Evolutionary conservation across 2,888 invertebrate genomes (phyloP).

Genomic region (Halictus quadricinctus): DNA sequence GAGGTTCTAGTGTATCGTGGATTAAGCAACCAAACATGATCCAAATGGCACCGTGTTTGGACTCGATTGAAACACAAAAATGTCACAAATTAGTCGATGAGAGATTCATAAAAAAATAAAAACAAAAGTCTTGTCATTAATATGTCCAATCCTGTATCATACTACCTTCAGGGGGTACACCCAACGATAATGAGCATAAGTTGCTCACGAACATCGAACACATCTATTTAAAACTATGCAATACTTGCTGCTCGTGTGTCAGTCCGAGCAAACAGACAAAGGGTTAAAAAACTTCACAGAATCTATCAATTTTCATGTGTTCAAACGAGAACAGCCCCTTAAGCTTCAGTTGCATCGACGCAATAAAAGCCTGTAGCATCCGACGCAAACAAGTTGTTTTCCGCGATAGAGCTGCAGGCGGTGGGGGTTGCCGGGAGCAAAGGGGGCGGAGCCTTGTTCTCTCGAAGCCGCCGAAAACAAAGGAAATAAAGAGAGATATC

Average conservation of each 20-base stretch:
- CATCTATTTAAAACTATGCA: not conserved
- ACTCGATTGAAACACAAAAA: no score
- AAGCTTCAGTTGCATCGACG: not conserved
- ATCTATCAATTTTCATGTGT: not conserved
- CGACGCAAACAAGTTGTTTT: constrained; percentile 10
- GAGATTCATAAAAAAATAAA: no score
- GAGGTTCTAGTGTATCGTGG: no score
- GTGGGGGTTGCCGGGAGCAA: not conserved
- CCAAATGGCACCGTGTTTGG: no score
- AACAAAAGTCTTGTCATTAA: no score
- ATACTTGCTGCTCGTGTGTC: not conserved
- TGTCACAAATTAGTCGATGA: no score
- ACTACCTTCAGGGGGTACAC: no score
- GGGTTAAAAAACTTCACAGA: not conserved
- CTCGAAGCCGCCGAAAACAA: not conserved
- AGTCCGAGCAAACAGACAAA: not conserved
- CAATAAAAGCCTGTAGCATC: not conserved
- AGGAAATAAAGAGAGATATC: not conserved
- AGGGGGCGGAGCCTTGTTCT: not conserved
- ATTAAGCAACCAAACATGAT: no score
- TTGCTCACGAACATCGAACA: no score
- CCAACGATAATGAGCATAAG: no score
- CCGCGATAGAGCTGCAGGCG: not conserved
- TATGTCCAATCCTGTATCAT: no score
- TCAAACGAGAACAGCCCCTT: not conserved